phyloP scores from a whole-genome alignment of 1,140 invertebrate genomes.

The Diorhabda carinulata region DNA sequence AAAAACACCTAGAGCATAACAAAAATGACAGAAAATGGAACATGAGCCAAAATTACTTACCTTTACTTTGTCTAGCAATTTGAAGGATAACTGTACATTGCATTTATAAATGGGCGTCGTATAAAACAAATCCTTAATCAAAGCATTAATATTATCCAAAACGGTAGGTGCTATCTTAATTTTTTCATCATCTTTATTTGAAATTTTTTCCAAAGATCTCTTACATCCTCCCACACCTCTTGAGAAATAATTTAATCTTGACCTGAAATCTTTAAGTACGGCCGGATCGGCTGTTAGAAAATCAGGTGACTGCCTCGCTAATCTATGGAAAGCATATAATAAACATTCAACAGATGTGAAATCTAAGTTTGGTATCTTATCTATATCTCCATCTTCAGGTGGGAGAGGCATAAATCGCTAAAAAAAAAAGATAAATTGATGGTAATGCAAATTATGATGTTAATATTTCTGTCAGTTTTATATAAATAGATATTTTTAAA shows the following conservation, averaged over 20 bases:
- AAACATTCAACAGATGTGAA: constrained; percentile 93
- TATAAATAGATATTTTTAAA: constrained; percentile 1
- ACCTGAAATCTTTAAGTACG: constrained; percentile 81
- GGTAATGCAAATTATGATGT: background rate
- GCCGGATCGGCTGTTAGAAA: constrained; percentile 76
- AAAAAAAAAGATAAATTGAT: constrained; percentile 32
- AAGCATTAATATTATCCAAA: constrained; percentile 79
- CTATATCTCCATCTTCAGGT: constrained; percentile 60
- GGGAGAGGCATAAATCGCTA: constrained; percentile 77
- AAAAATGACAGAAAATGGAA: constrained; percentile 24
- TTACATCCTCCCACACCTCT: constrained; percentile 69
- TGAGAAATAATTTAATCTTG: constrained; percentile 88
- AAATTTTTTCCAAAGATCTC: constrained; percentile 28
- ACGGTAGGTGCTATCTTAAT: constrained; percentile 84
- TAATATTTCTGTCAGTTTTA: background rate
- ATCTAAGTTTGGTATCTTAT: constrained; percentile 71
- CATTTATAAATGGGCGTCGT: constrained; percentile 90
- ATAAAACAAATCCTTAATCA: constrained; percentile 94
- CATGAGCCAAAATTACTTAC: background rate
- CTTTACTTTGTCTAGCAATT: constrained; percentile 41
- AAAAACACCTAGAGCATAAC: constrained; percentile 15
- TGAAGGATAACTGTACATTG: constrained; percentile 82
- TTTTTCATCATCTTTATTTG: constrained; percentile 67
- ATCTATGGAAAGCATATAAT: constrained; percentile 82
- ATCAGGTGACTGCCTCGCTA: constrained; percentile 77